Percentiles rank a stretch among this genome's conserved stretches.
Evolutionary conservation across 2,113 vertebrate species (phyloP).

Genomic region (Mastomys coucha): DNA sequence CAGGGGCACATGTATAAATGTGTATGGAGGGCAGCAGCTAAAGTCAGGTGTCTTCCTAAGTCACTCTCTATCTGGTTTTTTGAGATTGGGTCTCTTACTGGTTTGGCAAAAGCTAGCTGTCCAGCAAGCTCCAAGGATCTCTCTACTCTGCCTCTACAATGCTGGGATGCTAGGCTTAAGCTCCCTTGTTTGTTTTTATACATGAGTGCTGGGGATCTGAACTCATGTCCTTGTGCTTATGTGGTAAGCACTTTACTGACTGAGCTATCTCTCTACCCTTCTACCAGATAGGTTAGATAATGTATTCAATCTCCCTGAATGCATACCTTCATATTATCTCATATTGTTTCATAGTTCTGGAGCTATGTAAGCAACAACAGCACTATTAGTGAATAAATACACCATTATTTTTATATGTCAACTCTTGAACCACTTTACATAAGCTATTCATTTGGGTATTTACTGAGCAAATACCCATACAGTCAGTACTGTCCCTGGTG

Average conservation of each 20-base stretch:
- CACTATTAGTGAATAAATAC: neutral
- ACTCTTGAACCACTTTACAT: neutral
- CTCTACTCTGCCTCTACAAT: neutral
- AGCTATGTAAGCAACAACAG: neutral
- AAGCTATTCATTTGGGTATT: neutral
- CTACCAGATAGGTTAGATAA: neutral
- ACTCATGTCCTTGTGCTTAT: neutral
- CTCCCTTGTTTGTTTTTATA: neutral
- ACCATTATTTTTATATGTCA: neutral
- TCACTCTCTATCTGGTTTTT: neutral
- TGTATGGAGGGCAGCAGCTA: neutral
- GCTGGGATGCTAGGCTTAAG: too few relatives aligned
- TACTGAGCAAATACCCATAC: neutral
- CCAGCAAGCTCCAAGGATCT: too few relatives aligned
- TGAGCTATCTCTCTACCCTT: neutral
- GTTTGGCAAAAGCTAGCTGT: neutral
- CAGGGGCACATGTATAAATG: neutral
- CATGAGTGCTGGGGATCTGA: neutral
- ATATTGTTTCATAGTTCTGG: neutral
- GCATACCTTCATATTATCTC: neutral
- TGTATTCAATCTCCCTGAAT: neutral
- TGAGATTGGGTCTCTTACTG: neutral
- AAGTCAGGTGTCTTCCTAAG: too few relatives aligned
- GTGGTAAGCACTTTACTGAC: neutral
- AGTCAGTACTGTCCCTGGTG: constrained; percentile 7